These are phyloP conservation scores for Marmota flaviventris DNA, from an alignment of 2,113 vertebrate species.

Conservation along the genomic window DNA sequence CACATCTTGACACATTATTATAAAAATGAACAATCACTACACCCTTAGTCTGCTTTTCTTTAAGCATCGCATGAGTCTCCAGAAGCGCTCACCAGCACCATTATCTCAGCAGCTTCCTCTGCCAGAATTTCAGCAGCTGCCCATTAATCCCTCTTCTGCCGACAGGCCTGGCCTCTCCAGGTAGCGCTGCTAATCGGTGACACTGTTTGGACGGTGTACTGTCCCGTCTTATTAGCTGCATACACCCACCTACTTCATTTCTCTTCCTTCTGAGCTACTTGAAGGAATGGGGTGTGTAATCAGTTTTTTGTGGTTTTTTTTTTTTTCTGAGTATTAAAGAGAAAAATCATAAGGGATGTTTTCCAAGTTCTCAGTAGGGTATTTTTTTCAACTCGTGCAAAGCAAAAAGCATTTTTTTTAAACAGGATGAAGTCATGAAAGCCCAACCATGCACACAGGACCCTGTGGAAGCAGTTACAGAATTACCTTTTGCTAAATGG, in stretches of 20 bases:
- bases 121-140: slow-evolving; percentile 35
- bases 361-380: slow-evolving; percentile 27
- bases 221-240: slow-evolving; percentile 13
- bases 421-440: neutral
- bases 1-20: neutral
- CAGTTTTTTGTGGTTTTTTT: neutral
- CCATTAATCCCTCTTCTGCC: slow-evolving; percentile 32
- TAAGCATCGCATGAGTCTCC: neutral
- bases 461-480: neutral
- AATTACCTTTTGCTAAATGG: neutral
- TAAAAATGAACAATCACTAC: neutral
- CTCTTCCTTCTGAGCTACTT: neutral
- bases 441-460: neutral
- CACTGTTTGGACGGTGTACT: neutral
- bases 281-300: slow-evolving; percentile 32
- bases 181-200: neutral
- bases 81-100: neutral
- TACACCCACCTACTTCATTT: slow-evolving; percentile 33
- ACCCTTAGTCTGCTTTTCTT: neutral
- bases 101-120: slow-evolving; percentile 42
- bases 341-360: slow-evolving; percentile 39
- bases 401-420: slow-evolving; percentile 3
- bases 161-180: neutral
- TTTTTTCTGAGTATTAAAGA: slow-evolving; percentile 50
- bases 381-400: slow-evolving; percentile 19